Percentiles rank a stretch among this genome's conserved stretches.
Conservation (phyloP, 2,113 vertebrate genomes). For the Brachypodius melanocephalos region DNA sequence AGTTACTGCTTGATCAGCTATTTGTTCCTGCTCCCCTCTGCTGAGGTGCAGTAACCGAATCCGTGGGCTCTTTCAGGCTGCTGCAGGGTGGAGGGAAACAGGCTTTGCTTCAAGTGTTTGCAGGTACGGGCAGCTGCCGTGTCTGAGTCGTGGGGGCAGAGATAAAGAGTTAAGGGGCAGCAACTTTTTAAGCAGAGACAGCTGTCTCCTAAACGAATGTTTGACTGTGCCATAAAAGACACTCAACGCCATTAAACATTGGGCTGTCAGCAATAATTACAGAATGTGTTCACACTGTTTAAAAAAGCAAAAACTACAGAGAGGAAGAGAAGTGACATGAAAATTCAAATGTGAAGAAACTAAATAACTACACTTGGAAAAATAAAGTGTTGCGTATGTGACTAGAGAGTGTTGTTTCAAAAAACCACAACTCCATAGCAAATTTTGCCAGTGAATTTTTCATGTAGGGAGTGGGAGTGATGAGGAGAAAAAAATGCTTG, state of each 20-base stretch:
- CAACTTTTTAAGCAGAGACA: conserved; percentile 16
- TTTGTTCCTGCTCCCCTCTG: conserved; percentile 34
- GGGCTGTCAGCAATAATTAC: conserved; percentile 65
- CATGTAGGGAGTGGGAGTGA: background rate
- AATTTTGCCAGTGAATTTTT: conserved; percentile 5
- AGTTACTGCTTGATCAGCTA: conserved; percentile 65
- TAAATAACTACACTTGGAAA: conserved; percentile 54
- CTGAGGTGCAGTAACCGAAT: background rate
- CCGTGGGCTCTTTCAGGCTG: background rate
- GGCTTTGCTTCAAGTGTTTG: background rate
- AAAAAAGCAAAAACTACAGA: conserved; percentile 50
- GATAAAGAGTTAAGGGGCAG: conserved; percentile 41
- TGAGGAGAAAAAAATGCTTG: background rate
- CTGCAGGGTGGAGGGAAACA: background rate
- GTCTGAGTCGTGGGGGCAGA: background rate
- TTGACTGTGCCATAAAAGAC: conserved; percentile 43
- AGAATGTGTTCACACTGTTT: conserved; percentile 57
- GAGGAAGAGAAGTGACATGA: conserved; percentile 47
- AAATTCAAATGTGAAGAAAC: conserved; percentile 51
- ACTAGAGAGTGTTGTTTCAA: conserved; percentile 14
- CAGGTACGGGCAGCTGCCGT: background rate
- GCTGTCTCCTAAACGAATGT: conserved; percentile 27
- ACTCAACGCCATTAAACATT: conserved; percentile 51
- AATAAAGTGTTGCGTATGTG: conserved; percentile 49
- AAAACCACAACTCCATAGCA: background rate